A percentile compares a stretch with the other conserved stretches of the same genome.
phyloP scores from a whole-genome alignment of 2,888 invertebrate genomes.

The Notocelia uddmanniana region DNA sequence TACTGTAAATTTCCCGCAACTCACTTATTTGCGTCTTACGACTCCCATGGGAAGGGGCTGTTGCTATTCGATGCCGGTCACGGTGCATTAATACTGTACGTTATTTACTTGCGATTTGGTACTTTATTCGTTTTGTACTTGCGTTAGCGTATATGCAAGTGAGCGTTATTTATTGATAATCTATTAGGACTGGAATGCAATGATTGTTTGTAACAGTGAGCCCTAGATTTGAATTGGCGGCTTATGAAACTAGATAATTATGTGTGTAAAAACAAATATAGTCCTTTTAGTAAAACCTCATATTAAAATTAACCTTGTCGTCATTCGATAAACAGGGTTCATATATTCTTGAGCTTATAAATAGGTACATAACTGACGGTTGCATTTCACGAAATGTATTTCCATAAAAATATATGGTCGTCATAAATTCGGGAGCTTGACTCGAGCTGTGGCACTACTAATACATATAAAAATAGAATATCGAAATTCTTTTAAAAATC shows the following conservation, averaged over 20 bases:
- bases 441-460: too few relatives aligned
- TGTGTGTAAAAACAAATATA: too few relatives aligned
- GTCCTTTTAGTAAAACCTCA: not conserved
- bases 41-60: not conserved
- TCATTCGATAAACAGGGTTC: not conserved
- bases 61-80: not conserved
- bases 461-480: too few relatives aligned
- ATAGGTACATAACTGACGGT: not conserved
- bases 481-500: too few relatives aligned
- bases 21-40: not conserved
- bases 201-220: not conserved
- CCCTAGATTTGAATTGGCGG: not conserved
- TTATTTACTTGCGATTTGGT: not conserved
- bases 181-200: not conserved
- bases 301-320: not conserved
- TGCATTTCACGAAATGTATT: slow-evolving; percentile 1
- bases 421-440: slow-evolving; percentile 11
- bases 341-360: not conserved
- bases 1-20: not conserved
- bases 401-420: slow-evolving; percentile 4
- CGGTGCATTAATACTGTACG: not conserved
- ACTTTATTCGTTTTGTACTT: not conserved
- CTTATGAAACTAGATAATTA: not conserved
- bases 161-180: not conserved
- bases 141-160: not conserved